These are phyloP conservation scores for Portunus trituberculatus DNA, from an alignment of 1,140 invertebrate genomes.

Conservation along the genomic window DNA sequence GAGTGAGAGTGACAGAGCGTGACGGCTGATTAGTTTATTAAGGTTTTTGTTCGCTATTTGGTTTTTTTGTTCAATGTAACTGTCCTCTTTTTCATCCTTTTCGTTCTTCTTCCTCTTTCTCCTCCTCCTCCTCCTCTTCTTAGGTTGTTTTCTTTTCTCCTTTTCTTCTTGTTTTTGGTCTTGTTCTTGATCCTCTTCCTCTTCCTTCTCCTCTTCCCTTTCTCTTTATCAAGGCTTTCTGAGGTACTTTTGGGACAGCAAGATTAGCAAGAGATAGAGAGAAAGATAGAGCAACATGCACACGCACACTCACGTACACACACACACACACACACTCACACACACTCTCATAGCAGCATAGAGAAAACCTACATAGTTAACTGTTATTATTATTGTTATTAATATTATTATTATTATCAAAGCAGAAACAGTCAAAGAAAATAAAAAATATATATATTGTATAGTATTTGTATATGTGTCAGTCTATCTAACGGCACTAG, in stretches of 20 bases:
- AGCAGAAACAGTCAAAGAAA: not conserved
- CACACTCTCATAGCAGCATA: not conserved
- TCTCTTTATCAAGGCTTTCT: not conserved
- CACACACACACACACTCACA: not conserved
- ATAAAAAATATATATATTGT: constrained; percentile 9
- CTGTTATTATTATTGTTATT: not conserved
- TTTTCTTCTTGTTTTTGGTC: too few species aligned
- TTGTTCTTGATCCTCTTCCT: not conserved
- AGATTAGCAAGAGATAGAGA: not conserved
- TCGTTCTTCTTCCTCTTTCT: not conserved
- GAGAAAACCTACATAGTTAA: not conserved
- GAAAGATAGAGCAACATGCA: not conserved
- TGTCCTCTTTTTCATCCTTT: not conserved
- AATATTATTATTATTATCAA: constrained; percentile 3
- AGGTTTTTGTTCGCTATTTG: not conserved
- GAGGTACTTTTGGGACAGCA: not conserved
- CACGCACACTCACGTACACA: not conserved
- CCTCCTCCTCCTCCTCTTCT: not conserved
- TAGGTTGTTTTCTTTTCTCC: too few species aligned
- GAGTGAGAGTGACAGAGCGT: not conserved
- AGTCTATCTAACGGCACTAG: not conserved
- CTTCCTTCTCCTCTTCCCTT: not conserved
- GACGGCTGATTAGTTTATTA: not conserved
- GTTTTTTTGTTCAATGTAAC: too few species aligned
- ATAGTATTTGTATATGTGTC: not conserved